phyloP scores from a whole-genome alignment of 2,113 vertebrate species.

The Salvelinus namaycush region DNA sequence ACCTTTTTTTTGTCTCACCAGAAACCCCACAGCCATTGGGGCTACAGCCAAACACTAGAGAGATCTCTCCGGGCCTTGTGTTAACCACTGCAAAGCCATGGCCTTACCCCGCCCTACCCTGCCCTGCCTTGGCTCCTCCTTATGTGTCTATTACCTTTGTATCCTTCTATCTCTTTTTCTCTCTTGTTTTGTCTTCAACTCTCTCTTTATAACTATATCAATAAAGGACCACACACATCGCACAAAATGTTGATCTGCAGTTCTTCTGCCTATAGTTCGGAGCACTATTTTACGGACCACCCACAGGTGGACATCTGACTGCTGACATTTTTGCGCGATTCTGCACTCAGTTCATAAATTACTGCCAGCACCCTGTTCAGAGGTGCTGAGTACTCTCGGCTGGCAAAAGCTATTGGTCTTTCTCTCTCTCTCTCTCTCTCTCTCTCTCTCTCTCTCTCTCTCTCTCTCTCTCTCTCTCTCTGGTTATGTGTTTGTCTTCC shows the following conservation, averaged over 20 bases:
- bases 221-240: no score
- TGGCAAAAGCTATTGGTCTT: background rate
- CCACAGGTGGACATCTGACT: no score
- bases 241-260: no score
- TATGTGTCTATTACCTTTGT: background rate
- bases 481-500: no score
- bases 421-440: background rate
- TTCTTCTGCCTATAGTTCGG: no score
- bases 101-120: no score
- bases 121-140: background rate
- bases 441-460: background rate
- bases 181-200: background rate
- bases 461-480: background rate
- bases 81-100: conserved; percentile 23
- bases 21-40: background rate
- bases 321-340: no score
- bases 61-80: conserved; percentile 15
- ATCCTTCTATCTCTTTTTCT: background rate
- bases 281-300: no score
- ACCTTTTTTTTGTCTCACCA: conserved; percentile 15
- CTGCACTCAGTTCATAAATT: no score
- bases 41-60: conserved; percentile 23
- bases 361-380: no score
- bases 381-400: no score
- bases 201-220: background rate